A percentile compares a stretch with the other conserved stretches of the same genome.
phyloP scores from a whole-genome alignment of 2,888 invertebrate species.

The Maniola hyperantus region DNA sequence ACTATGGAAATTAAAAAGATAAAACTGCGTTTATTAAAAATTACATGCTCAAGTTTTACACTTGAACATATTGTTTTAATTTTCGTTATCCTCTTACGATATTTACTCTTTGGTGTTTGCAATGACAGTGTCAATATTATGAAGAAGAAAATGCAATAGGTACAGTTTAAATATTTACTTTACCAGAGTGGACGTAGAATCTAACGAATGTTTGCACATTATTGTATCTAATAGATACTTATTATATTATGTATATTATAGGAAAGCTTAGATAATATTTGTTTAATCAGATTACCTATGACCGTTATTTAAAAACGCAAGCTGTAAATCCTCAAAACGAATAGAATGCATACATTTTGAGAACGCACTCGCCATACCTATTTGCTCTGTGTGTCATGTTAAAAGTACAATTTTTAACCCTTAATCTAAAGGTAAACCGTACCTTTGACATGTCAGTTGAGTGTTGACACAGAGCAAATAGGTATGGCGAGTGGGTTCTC shows the following conservation, averaged over 20 bases:
- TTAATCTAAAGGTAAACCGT: no score
- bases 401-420: no score
- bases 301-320: no score
- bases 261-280: not conserved
- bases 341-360: no score
- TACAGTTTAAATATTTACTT: slow-evolving; percentile 5
- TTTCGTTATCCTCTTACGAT: slow-evolving; percentile 7
- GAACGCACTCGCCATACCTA: no score
- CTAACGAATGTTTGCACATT: not conserved
- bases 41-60: slow-evolving; percentile 1
- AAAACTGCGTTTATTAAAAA: slow-evolving; percentile 4
- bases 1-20: not conserved
- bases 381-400: no score
- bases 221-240: not conserved
- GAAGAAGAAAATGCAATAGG: slow-evolving; percentile 12
- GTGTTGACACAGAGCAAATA: no score
- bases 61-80: slow-evolving; percentile 8
- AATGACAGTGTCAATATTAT: slow-evolving; percentile 6
- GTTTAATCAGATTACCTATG: no score
- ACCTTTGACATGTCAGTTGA: no score
- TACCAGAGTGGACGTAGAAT: slow-evolving; percentile 11
- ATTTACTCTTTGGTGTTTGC: not conserved
- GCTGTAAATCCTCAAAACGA: no score
- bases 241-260: not conserved
- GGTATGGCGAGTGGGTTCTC: no score